Percentiles rank a stretch among this genome's conserved stretches.
Evolutionary conservation across 2,797 vertebrate species (phyloP).

Genomic region (Spheniscus humboldti): DNA sequence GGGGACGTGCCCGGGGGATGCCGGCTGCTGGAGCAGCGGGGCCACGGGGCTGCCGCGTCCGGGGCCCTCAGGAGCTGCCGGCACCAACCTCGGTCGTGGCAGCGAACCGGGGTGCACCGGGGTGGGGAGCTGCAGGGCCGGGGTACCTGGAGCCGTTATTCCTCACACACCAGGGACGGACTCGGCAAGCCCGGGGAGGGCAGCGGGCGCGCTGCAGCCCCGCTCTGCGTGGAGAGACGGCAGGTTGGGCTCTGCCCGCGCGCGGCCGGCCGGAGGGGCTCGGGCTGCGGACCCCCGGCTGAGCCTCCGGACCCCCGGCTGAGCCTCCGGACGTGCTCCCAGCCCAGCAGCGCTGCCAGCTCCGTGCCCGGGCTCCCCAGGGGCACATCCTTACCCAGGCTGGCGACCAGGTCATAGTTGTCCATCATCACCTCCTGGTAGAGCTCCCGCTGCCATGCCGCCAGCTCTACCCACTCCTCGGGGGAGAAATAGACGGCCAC

Average conservation of each 20-base stretch:
- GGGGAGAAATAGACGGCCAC: constrained; percentile 60
- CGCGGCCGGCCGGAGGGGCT: too few relatives aligned
- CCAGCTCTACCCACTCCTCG: constrained; percentile 57
- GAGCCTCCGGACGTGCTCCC: not conserved
- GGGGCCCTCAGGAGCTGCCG: not conserved
- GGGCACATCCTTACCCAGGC: constrained; percentile 35
- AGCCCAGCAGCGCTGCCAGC: not conserved
- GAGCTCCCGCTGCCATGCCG: constrained; percentile 39
- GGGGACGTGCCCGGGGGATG: not conserved
- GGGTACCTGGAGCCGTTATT: not conserved
- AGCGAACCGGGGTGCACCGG: not conserved
- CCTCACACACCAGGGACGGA: not conserved
- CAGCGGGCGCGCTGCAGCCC: not conserved
- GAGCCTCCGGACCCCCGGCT: not conserved
- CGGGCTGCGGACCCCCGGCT: not conserved
- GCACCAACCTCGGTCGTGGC: not conserved
- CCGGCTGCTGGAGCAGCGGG: not conserved
- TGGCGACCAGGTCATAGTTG: constrained; percentile 40
- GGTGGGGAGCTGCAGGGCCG: not conserved
- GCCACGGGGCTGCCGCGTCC: not conserved
- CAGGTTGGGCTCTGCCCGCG: not conserved
- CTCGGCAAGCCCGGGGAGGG: not conserved
- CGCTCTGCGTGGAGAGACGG: not conserved
- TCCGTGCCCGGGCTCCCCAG: too few relatives aligned
- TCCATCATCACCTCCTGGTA: constrained; percentile 59